These are phyloP conservation scores for Cynopterus sphinx DNA, from an alignment of 2,797 vertebrate species.

Conservation along the genomic window DNA sequence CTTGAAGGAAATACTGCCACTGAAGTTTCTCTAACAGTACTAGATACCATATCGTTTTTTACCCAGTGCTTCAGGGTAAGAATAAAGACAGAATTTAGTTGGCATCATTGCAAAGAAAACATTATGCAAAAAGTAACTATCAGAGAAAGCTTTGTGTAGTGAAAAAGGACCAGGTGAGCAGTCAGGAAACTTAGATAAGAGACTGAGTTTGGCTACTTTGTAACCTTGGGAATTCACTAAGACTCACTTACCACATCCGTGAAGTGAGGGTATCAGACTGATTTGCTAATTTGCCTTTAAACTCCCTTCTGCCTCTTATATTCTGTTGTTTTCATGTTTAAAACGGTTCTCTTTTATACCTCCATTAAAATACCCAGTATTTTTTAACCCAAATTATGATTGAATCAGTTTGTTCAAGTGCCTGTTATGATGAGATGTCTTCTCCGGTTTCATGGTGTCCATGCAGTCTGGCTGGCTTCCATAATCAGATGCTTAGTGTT, in stretches of 20 bases:
- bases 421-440: not conserved
- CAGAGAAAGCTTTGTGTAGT: not conserved
- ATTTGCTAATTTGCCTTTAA: not conserved
- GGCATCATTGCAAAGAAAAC: not conserved
- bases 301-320: not conserved
- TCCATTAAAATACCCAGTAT: not conserved
- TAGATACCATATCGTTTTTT: conserved; percentile 95
- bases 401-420: not conserved
- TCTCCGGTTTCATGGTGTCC: not conserved
- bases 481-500: not conserved
- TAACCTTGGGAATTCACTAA: not conserved
- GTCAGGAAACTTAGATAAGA: not conserved
- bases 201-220: not conserved
- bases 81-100: conserved; percentile 12
- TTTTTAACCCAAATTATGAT: conserved; percentile 4
- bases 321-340: not conserved
- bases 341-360: not conserved
- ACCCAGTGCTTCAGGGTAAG: conserved; percentile 96
- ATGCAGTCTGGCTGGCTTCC: conserved; percentile 3
- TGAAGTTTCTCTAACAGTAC: conserved; percentile 92
- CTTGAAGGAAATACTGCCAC: conserved; percentile 95
- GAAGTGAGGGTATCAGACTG: not conserved
- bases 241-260: not conserved
- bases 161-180: not conserved
- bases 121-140: not conserved